Percentiles rank a stretch among this genome's conserved stretches.
Conservation (phyloP, 2,113 vertebrate species). For the Chlorodrepanis virens region DNA sequence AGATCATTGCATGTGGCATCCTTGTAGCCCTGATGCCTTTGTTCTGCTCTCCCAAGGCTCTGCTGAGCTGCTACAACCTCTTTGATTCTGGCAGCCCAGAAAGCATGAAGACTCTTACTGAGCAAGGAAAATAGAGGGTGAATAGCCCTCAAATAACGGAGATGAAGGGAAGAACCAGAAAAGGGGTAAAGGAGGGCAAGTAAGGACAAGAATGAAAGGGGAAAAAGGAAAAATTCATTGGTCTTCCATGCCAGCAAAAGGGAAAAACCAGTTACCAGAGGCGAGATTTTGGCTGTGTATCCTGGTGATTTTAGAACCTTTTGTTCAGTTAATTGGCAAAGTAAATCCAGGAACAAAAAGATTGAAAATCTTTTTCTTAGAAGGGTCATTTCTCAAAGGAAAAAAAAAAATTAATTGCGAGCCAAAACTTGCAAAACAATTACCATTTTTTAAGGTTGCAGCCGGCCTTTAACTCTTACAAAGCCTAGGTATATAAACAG, state of each 20-base stretch:
- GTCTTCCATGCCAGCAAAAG: not conserved
- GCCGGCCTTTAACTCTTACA: not conserved
- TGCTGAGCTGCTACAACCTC: not conserved
- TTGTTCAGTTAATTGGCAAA: not conserved
- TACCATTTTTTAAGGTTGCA: not conserved
- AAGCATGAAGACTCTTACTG: not conserved
- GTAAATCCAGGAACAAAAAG: slow-evolving; percentile 7
- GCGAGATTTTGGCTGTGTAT: not conserved
- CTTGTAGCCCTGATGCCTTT: not conserved
- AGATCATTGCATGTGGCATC: not conserved
- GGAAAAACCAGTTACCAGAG: not conserved
- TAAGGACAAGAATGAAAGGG: not conserved
- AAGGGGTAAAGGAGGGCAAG: not conserved
- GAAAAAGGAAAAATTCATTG: not conserved
- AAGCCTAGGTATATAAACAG: not conserved
- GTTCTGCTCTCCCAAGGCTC: not conserved
- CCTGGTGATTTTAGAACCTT: not conserved
- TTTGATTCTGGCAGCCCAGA: not conserved
- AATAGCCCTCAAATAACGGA: not conserved
- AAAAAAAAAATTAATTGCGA: not conserved
- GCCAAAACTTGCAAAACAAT: not conserved
- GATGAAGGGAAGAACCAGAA: not conserved
- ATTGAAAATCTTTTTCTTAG: not conserved
- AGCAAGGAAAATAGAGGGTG: not conserved
- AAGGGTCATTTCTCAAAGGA: not conserved